These are phyloP conservation scores for Ormyrus nitidulus DNA, from an alignment of 2,888 invertebrate genomes.

Conservation along the genomic window DNA sequence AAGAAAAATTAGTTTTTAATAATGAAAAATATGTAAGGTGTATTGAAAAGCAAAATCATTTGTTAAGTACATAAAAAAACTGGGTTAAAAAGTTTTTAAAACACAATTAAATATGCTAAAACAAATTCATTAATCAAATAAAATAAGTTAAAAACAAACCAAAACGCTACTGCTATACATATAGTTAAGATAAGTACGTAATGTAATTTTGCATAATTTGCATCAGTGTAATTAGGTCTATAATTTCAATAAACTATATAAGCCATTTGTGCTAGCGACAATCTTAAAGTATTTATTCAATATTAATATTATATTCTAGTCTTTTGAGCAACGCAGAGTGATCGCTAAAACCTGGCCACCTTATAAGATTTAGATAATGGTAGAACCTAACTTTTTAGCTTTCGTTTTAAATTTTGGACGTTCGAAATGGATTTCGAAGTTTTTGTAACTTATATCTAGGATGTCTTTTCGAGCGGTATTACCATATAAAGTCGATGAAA, in stretches of 20 bases:
- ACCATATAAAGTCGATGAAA: constrained; percentile 15
- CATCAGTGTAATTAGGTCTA: constrained; percentile 10
- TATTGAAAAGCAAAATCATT: constrained; percentile 10
- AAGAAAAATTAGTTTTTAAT: no score
- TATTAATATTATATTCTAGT: constrained; percentile 51
- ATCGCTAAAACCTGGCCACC: constrained; percentile 27
- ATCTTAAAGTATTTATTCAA: constrained; percentile 39
- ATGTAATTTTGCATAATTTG: constrained; percentile 8
- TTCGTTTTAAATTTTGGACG: background rate
- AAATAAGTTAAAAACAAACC: constrained; percentile 34
- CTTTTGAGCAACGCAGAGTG: constrained; percentile 52
- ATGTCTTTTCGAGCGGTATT: constrained; percentile 4
- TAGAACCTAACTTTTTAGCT: background rate
- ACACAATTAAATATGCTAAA: constrained; percentile 23
- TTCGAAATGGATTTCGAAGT: background rate
- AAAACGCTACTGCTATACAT: constrained; percentile 39
- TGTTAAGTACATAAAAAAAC: constrained; percentile 29
- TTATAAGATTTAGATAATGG: constrained; percentile 14
- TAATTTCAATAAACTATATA: constrained; percentile 17
- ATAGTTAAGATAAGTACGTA: constrained; percentile 14
- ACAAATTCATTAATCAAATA: constrained; percentile 25
- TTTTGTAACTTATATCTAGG: constrained; percentile 8
- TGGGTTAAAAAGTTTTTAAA: constrained; percentile 19
- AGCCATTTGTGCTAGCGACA: constrained; percentile 47
- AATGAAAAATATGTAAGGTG: background rate